Percentiles rank a stretch among this genome's conserved stretches.
These are phyloP conservation scores for Microplitis manilae DNA, from an alignment of 2,888 invertebrate genomes.

Conservation along the genomic window DNA sequence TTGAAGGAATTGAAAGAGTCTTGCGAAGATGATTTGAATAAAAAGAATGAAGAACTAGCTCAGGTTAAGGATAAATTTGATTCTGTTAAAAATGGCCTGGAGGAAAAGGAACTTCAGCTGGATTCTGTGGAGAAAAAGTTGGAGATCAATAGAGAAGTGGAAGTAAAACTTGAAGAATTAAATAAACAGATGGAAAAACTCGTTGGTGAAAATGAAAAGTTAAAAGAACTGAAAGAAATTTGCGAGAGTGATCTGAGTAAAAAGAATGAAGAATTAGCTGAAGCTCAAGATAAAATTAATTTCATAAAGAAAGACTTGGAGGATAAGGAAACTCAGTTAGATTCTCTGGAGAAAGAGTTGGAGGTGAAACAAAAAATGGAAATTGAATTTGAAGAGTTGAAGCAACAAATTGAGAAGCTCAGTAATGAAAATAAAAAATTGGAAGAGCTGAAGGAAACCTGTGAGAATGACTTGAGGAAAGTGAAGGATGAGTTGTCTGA, in stretches of 20 bases:
- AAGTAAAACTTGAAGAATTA: constrained; percentile 12
- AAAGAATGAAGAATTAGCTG: not conserved
- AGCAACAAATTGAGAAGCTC: constrained; percentile 23
- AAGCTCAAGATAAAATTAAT: not conserved
- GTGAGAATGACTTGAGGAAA: constrained; percentile 15
- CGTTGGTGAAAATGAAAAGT: constrained; percentile 16
- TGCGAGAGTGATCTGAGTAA: constrained; percentile 21
- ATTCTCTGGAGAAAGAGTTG: not conserved
- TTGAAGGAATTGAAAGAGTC: constrained; percentile 23
- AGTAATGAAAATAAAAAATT: constrained; percentile 26
- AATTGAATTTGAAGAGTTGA: constrained; percentile 7
- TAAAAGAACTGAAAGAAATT: constrained; percentile 19
- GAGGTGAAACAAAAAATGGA: constrained; percentile 18
- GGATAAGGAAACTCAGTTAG: not conserved
- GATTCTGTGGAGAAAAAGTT: not conserved
- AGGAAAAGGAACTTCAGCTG: not conserved
- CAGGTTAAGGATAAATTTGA: not conserved
- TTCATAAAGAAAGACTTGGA: not conserved
- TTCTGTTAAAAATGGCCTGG: not conserved
- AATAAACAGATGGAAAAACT: constrained; percentile 24
- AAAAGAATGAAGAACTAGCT: not conserved
- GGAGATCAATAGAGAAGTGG: constrained; percentile 5
- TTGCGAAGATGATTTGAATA: constrained; percentile 21
- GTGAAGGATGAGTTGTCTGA: not conserved
- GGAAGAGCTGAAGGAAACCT: constrained; percentile 1